phyloP scores from a whole-genome alignment of 2,113 vertebrate genomes.

The Chunga burmeisteri region DNA sequence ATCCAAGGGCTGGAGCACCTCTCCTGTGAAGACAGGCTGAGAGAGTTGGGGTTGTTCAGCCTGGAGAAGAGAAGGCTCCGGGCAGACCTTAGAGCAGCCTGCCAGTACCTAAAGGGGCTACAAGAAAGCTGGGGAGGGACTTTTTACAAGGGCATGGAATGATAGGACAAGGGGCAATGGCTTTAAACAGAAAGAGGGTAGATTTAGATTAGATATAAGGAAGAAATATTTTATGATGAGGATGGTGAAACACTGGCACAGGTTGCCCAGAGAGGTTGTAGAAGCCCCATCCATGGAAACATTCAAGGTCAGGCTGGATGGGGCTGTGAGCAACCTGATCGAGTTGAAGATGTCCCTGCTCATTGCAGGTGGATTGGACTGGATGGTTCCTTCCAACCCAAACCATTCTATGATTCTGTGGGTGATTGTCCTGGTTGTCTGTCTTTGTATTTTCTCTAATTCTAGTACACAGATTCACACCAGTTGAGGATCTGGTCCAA shows the following conservation, averaged over 20 bases:
- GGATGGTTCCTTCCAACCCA: background rate
- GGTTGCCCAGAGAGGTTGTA: background rate
- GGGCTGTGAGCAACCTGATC: background rate
- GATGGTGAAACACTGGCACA: background rate
- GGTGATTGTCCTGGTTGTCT: background rate
- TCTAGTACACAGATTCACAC: background rate
- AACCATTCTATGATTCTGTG: background rate
- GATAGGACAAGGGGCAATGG: background rate
- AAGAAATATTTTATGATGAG: background rate
- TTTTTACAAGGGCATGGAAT: background rate
- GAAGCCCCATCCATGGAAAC: background rate
- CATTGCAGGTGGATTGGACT: background rate
- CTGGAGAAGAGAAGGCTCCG: background rate
- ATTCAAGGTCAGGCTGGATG: background rate
- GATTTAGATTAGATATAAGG: background rate
- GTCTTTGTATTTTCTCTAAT: background rate
- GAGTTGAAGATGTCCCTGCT: background rate
- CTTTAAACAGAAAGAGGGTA: background rate
- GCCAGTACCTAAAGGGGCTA: rapidly evolving
- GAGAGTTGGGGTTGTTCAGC: background rate
- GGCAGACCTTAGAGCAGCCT: background rate
- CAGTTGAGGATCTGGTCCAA: background rate
- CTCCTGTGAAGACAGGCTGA: background rate
- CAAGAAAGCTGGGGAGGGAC: background rate
- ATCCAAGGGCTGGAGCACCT: background rate